A percentile compares a stretch with the other conserved stretches of the same genome.
These are phyloP conservation scores for Pseudorasbora parva DNA, from an alignment of 2,113 vertebrate genomes.

Conservation along the genomic window DNA sequence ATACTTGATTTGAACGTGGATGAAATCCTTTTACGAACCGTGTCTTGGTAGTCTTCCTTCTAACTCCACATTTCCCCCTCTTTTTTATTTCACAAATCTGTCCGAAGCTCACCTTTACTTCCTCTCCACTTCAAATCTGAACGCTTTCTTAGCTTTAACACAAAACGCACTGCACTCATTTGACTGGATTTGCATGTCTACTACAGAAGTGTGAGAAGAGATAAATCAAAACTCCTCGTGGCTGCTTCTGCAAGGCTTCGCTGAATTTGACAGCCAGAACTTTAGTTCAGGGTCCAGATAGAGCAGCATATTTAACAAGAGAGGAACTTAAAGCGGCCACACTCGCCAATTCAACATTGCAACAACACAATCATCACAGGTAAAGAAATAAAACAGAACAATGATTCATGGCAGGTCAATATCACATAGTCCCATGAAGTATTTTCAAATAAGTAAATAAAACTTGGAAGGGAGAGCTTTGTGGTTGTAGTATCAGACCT, in stretches of 20 bases:
- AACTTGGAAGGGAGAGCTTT: not conserved
- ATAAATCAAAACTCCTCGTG: slow-evolving; percentile 78
- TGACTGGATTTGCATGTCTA: slow-evolving; percentile 79
- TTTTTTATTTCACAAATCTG: slow-evolving; percentile 53
- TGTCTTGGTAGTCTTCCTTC: slow-evolving; percentile 52
- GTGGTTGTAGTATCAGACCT: not conserved
- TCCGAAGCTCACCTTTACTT: slow-evolving; percentile 55
- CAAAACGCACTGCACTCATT: slow-evolving; percentile 71
- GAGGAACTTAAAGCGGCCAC: slow-evolving; percentile 64
- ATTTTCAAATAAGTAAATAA: slow-evolving; percentile 31
- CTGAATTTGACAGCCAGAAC: slow-evolving; percentile 71
- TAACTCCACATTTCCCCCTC: slow-evolving; percentile 49
- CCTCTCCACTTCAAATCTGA: slow-evolving; percentile 67
- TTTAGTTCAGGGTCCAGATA: slow-evolving; percentile 70
- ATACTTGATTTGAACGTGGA: slow-evolving; percentile 67
- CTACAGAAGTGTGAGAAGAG: slow-evolving; percentile 69
- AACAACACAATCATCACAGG: not conserved
- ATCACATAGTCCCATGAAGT: slow-evolving; percentile 31
- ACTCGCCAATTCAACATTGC: slow-evolving; percentile 7
- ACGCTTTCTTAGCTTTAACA: slow-evolving; percentile 54
- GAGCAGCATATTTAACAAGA: slow-evolving; percentile 64
- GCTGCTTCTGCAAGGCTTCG: slow-evolving; percentile 72
- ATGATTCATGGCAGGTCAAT: not conserved
- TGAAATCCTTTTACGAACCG: slow-evolving; percentile 63
- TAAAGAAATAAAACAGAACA: not conserved